Conservation (phyloP, 2,797 vertebrate species). For the Paedocypris micromegethes region DNA sequence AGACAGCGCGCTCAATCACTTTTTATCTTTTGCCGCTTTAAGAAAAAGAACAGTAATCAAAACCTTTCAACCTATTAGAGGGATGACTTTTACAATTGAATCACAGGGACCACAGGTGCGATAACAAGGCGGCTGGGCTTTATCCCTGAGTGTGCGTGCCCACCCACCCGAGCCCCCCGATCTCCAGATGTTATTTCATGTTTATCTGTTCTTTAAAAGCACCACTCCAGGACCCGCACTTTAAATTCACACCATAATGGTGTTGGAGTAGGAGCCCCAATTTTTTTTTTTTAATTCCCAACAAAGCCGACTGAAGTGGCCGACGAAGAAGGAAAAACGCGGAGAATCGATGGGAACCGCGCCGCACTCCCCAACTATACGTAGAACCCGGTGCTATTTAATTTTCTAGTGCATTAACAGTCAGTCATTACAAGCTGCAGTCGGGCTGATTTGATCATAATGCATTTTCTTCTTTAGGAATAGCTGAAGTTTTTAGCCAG, state of each 20-base stretch:
- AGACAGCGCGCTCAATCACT: slow-evolving; percentile 94
- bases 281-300: slow-evolving; percentile 59
- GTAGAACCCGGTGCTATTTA: slow-evolving; percentile 77
- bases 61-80: slow-evolving; percentile 99
- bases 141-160: slow-evolving; percentile 88
- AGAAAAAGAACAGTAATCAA: slow-evolving; percentile 98
- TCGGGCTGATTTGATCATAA: slow-evolving; percentile 77
- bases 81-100: slow-evolving; percentile 99
- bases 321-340: slow-evolving; percentile 79
- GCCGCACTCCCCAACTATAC: slow-evolving; percentile 78
- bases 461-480: slow-evolving; percentile 81
- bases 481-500: slow-evolving; percentile 78
- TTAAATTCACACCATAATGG: slow-evolving; percentile 75
- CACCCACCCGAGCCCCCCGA: slow-evolving; percentile 57
- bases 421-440: slow-evolving; percentile 78
- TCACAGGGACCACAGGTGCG: slow-evolving; percentile 99
- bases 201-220: slow-evolving; percentile 92
- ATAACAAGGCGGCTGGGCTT: slow-evolving; percentile 98
- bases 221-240: slow-evolving; percentile 66
- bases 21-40: slow-evolving; percentile 97
- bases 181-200: slow-evolving; percentile 91
- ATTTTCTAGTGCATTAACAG: slow-evolving; percentile 83
- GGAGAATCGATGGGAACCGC: slow-evolving; percentile 75
- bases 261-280: slow-evolving; percentile 60
- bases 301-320: slow-evolving; percentile 68